Evolutionary conservation across 2,797 vertebrate genomes (phyloP), one percentile per base, ranked within the genome.

Genomic region (Rhinogobio ventralis): DNA sequence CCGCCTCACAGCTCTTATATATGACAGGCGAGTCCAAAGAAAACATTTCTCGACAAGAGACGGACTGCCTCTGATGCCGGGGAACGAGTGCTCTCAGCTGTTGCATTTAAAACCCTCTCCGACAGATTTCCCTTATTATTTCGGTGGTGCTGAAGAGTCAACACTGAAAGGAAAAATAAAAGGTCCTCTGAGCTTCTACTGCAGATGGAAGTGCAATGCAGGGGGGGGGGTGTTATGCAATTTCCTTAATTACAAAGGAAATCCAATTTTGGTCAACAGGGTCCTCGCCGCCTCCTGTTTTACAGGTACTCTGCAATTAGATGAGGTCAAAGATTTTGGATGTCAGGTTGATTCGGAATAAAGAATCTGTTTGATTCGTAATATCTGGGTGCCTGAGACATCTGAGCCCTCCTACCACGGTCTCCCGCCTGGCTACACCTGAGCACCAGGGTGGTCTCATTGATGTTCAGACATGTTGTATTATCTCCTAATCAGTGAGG

Each of bases 41-140:
- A 87, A 91, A 91, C 84, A 86, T 7, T 85, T 88, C 87, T 83
- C 62, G 84, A 87, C 86, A 86, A 66, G 82, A 87, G 81, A 88
- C 46, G 64, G 74, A 88, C 82, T 85, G 68, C 83, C 81, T 90
- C 82, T 85, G 79, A 87, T 85, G 75, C 86, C 66, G 57, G 46
- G 75, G 77, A 84, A 76, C 39, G 33, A 80, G 64, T 36, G n/a
- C 79, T 85, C 84, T 86, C 86, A 86, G 81, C 81, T 75, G 68
- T 66, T 80, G 79, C 77, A 68, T 55, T 85, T 11, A 25, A 42
- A 86, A 67, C 39, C 82, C 71, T 81, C 53, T 82, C 60, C 45
- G 53, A 85, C 82, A 77, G 60, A 46, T 62, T 86, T 85, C 86
- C 86, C 81, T 82, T 81, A 73, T 87, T 87, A 84, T 83, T 85